phyloP scores from a whole-genome alignment of 2,888 invertebrate species.

The Orthosia gracilis region DNA sequence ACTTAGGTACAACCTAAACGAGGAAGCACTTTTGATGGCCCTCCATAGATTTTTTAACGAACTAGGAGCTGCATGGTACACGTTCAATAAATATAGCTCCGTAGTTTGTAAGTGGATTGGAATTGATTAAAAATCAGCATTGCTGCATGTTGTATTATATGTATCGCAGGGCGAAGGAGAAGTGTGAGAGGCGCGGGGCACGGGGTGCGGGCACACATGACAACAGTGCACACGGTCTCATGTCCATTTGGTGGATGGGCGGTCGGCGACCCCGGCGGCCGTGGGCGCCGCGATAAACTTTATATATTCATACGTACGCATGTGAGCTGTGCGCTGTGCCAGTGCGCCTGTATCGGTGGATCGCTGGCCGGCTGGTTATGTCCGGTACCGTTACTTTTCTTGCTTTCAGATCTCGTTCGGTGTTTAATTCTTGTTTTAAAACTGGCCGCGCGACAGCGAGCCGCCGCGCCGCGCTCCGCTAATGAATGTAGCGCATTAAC shows the following conservation, averaged over 20 bases:
- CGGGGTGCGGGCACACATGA: constrained; percentile 61
- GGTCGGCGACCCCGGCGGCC: constrained; percentile 67
- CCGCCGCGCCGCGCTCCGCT: constrained; percentile 61
- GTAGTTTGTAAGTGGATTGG: neutral
- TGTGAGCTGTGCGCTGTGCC: constrained; percentile 48
- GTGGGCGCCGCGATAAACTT: constrained; percentile 67
- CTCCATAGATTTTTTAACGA: neutral
- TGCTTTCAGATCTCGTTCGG: constrained; percentile 80
- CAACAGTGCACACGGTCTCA: constrained; percentile 65
- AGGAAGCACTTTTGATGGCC: neutral
- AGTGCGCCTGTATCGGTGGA: constrained; percentile 49
- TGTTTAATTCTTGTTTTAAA: constrained; percentile 77
- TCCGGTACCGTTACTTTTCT: constrained; percentile 79
- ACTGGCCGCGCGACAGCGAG: constrained; percentile 63
- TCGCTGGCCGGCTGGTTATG: constrained; percentile 73
- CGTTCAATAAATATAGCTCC: neutral
- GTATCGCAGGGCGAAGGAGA: constrained; percentile 12
- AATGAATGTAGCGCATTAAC: constrained; percentile 65
- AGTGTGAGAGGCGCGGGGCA: constrained; percentile 18
- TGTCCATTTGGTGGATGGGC: constrained; percentile 72
- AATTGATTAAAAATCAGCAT: constrained; percentile 55
- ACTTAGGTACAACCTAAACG: too few relatives aligned
- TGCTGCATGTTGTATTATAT: constrained; percentile 10
- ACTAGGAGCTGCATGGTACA: neutral
- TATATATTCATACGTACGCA: constrained; percentile 68